A percentile compares a stretch with the other conserved stretches of the same genome.
Conservation (phyloP, 2,797 vertebrate species). For the Mastacembelus armatus region DNA sequence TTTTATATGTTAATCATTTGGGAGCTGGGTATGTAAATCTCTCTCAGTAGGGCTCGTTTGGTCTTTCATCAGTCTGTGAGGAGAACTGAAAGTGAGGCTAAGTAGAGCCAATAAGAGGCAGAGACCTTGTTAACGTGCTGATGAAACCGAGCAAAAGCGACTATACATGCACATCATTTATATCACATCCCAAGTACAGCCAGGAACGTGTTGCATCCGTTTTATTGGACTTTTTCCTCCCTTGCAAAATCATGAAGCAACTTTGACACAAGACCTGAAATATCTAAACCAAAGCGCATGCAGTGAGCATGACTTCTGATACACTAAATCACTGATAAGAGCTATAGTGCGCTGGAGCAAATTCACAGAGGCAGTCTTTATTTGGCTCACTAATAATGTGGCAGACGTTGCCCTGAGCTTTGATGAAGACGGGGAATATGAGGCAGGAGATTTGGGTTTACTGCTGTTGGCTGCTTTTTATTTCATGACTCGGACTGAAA, state of each 20-base stretch:
- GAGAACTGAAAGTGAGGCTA: slow-evolving; percentile 24
- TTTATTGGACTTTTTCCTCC: slow-evolving; percentile 13
- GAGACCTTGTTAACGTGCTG: slow-evolving; percentile 34
- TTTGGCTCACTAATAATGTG: slow-evolving; percentile 51
- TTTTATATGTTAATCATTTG: slow-evolving; percentile 15
- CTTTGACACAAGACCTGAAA: slow-evolving; percentile 22
- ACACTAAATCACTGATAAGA: slow-evolving; percentile 51
- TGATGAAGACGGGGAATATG: slow-evolving; percentile 32
- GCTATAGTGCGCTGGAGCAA: slow-evolving; percentile 28
- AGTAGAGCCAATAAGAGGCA: slow-evolving; percentile 23
- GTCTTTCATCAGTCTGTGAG: slow-evolving; percentile 35
- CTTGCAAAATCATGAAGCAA: slow-evolving; percentile 22
- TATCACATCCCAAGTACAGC: background rate
- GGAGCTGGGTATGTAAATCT: slow-evolving; percentile 46
- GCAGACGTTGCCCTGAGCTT: slow-evolving; percentile 43
- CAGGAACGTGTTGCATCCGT: slow-evolving; percentile 17
- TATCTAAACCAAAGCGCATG: slow-evolving; percentile 12
- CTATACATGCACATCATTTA: slow-evolving; percentile 14
- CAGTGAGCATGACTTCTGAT: slow-evolving; percentile 43
- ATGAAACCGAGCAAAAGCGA: slow-evolving; percentile 29
- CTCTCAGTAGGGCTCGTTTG: slow-evolving; percentile 36
- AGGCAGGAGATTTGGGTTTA: slow-evolving; percentile 38
- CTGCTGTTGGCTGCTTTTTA: slow-evolving; percentile 33
- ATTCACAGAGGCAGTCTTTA: slow-evolving; percentile 55
- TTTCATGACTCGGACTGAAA: slow-evolving; percentile 46